Evolutionary conservation across 1,140 invertebrate species (phyloP), one percentile per base, ranked within the genome.

Genomic region (Papilio xuthus): DNA sequence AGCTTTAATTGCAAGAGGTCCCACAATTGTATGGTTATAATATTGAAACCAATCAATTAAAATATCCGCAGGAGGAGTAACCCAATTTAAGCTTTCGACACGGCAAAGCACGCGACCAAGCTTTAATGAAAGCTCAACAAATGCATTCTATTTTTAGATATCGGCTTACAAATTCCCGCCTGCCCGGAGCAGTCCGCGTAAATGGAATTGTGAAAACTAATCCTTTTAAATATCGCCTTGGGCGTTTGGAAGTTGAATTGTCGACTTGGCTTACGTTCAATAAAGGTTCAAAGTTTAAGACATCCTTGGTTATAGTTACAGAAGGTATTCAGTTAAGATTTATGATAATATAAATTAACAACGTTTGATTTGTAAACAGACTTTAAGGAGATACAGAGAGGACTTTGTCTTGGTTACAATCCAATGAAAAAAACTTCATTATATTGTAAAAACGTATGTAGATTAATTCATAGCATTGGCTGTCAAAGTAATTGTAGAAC

Each of bases 161-260:
- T 63, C 10, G 60, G 60, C 13, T 63, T 63, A 63, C 60, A 26
- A 63, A 63, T 28, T 28, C 60, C 26, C 60, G 60, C 60, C 60
- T 13, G 60, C 47, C 47, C 13, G 4, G 18, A 15, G n/a, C 10
- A 12, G 23, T 12, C 1, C 26, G 12, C 26, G 60, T 63, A 63
- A 63, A 63, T 63, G 60, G 60, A 32, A 63, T 63, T 63, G 60
- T 28, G 60, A 63, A 63, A 63, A 63, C 6, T 28, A 63, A 63
- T 63, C 60, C 60, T 63, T 63, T 63, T 63, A 63, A n/a, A 63
- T n/a, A 56, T 63, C 60, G 60, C 56, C 23, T 60, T 12, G 56
- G 56, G 56, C 10, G 26, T 63, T 56, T 10, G 4, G 4, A 56
- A 56, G 53, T 56, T 56, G 53, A 23, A 56, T 56, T 56, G 53